Percentiles rank a stretch among this genome's conserved stretches.
Evolutionary conservation across 2,797 vertebrate species (phyloP).

Genomic region (Crocodylus rhombifer): DNA sequence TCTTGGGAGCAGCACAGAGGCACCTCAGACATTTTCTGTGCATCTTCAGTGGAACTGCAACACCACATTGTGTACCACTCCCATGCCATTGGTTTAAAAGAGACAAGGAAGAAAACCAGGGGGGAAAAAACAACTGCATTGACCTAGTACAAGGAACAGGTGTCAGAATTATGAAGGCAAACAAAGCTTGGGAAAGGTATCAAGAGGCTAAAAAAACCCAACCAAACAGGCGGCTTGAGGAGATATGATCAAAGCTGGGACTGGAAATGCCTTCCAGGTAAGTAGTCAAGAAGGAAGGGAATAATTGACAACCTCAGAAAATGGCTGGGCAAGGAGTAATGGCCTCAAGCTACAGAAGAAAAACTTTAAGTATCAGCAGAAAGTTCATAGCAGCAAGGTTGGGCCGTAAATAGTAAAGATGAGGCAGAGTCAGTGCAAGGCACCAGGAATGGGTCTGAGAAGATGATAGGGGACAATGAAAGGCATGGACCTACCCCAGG

Average conservation of each 20-base stretch:
- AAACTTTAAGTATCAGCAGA: not conserved
- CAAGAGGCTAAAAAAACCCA: not conserved
- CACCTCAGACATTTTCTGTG: no score
- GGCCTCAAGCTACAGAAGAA: not conserved
- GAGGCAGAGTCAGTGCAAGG: not conserved
- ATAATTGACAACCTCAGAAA: not conserved
- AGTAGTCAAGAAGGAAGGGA: slow-evolving; percentile 7
- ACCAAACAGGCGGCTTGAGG: not conserved
- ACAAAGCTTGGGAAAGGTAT: not conserved
- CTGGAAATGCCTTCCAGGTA: slow-evolving; percentile 26
- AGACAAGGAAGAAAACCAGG: not conserved
- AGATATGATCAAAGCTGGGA: slow-evolving; percentile 1
- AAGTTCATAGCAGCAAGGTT: not conserved
- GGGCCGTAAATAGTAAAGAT: not conserved
- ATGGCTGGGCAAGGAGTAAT: not conserved
- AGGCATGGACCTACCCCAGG: not conserved
- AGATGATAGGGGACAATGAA: not conserved
- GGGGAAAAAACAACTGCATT: not conserved
- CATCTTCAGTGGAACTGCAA: no score
- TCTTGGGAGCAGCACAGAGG: no score
- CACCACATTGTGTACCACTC: rapidly evolving
- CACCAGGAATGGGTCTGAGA: not conserved
- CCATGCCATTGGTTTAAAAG: not conserved
- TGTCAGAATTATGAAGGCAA: not conserved
- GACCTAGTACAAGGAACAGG: rapidly evolving